Evolutionary conservation across 2,888 invertebrate genomes (phyloP), one percentile per base, ranked within the genome.

Genomic region (Acleris emargana): DNA sequence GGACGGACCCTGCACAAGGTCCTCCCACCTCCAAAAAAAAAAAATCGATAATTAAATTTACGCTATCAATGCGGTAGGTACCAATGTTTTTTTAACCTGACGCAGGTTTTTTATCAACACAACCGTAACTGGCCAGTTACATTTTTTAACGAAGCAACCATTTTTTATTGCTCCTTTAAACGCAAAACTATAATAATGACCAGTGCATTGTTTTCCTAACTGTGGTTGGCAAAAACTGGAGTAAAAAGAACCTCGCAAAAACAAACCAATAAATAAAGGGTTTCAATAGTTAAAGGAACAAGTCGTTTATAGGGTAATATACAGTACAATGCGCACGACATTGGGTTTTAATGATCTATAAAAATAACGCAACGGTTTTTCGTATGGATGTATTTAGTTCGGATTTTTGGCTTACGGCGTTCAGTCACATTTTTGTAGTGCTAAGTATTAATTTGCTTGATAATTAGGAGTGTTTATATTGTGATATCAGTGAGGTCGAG

Each of bases 191-290:
- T 67, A 67, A 80, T 86, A 80, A 86, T 79, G 78, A 79, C 73
- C 77, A 75, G 71, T 76, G 81, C 81, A 77, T 84, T 91, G 89
- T 91, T 89, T 82, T 49, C 73, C 75, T 79, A 80, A 86, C 84
- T 90, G 91, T 77, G 91, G 91, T 90, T 72, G 78, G 76, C 80
- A 88, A 91, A 90, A 91, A 91, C 71, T 88, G 73, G 87, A 88
- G 89, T 88, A 91, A 89, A 89, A 91, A 88, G 76, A 43, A 73
- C 45, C 71, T 74, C 78, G 79, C 80, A 80, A 84, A 81, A 80
- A 75, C 74, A 72, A 71, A 73, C 73, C 75, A 81, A 84, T 79
- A 80, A 78, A 77, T 73, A 86, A 89, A 88, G 90, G 89, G 88
- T 88, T 88, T 79, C 69, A 67, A 69, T 75, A 84, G 81, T 83